A percentile compares a stretch with the other conserved stretches of the same genome.
Evolutionary conservation across 2,797 vertebrate genomes (phyloP).

Genomic region (Enteromius trimaculatus): DNA sequence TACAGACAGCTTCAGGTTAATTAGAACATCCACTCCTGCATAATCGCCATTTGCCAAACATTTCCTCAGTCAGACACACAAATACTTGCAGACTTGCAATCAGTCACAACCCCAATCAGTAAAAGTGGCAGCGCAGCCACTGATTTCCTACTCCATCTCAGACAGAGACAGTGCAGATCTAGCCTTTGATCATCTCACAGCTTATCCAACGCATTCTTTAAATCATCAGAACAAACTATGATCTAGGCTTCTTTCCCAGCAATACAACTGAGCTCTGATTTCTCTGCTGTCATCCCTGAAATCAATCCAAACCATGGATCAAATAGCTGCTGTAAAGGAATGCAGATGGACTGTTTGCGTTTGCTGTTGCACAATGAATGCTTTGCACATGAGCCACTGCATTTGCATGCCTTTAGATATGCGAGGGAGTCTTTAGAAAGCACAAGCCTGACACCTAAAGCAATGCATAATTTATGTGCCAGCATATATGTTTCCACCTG

Average conservation of each 20-base stretch:
- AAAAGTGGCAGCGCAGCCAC: neutral
- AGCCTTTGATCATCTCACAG: conserved; percentile 19
- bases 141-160: conserved; percentile 17
- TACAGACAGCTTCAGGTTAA: conserved; percentile 15
- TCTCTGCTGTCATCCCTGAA: neutral
- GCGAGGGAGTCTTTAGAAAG: conserved; percentile 42
- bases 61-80: conserved; percentile 15
- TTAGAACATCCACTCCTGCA: conserved; percentile 24
- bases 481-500: conserved; percentile 47
- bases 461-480: conserved; percentile 26
- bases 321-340: conserved; percentile 17
- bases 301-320: neutral
- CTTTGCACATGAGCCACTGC: conserved; percentile 9
- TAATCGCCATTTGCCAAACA: conserved; percentile 19
- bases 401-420: conserved; percentile 34
- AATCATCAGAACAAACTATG: neutral
- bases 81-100: conserved; percentile 13
- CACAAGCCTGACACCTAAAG: conserved; percentile 53
- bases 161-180: neutral
- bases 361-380: neutral
- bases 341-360: conserved; percentile 13
- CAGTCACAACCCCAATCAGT: conserved; percentile 17
- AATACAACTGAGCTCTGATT: neutral
- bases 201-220: conserved; percentile 11
- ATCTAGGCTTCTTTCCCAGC: conserved; percentile 24